Evolutionary conservation across 64 coral and sea anemone species (phyloP), one percentile per base, ranked within the genome.

Genomic region (Pocillopora verrucosa): DNA sequence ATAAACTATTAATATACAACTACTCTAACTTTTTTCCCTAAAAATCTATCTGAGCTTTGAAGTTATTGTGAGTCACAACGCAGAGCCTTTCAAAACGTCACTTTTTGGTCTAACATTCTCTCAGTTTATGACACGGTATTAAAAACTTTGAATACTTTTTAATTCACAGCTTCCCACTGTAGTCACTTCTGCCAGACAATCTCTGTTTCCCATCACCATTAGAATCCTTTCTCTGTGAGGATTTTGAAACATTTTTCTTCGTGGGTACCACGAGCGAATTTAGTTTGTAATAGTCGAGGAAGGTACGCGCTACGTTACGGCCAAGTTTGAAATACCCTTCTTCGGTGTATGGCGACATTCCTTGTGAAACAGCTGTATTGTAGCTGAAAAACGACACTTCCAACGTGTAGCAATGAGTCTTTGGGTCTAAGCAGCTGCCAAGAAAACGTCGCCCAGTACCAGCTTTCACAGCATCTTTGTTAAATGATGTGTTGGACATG

Each of bases 371-470:
- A 62, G 76, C 83, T 11, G 97, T 93, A 59, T 91, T 95, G 79
- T 95, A 99, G 68, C 97, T 95, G 59, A 95, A 95, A 76, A 99
- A 99, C 15, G 97, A 99, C 56, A 99, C 97, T 75, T 99, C 97
- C 11, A 99, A 61, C 16, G 97, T 99, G 38, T 99, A 99, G 58
- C 97, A 99, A 34, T 99, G 97, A 17, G 97, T 93, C 72, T 87
- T 90, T 12, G 97, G 88, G 56, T 99, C 83, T 19, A 99, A 88
- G 38, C 90, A 95, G 73, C 91, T 99, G 19, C 97, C 97, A 1
- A 99, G 78, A 38, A 99, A 99, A 16, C 97, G 90, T 22, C 97
- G 75, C 13, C 97, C 97, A 85, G 97, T 99, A 4, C 97, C 97
- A 11, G 97, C 97, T 37, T 99, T 99, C 75, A 99, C 75, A 72